Base-by-base conservation (phyloP, 2,113 vertebrate species). In the Dicrurus megarhynchus region DNA sequence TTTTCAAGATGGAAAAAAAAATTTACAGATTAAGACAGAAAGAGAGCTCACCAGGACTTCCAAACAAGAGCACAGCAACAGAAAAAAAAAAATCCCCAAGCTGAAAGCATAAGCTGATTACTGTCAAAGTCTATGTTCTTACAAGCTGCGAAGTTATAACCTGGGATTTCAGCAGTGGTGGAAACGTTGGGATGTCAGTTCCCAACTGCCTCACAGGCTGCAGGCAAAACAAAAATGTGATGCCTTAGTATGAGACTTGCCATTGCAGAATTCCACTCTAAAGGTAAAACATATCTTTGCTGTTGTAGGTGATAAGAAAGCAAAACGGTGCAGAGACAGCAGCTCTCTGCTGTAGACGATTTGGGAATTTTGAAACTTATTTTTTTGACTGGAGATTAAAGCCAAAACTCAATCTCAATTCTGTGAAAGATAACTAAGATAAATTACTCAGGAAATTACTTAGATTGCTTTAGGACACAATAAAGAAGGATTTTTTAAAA, bases 401-500 rank as follows among this genome's bases (percentile, higher is more conserved):
- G 9, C 1, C 15, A 68, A 86, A 64, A 20, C 0, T 35, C 35
- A 78, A 46, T 53, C 67, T 75, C 4, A 46, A 47, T 55, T 80
- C 16, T 33, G 1, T 56, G 21, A 56, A 73, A 71, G 13, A n/a
- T 9, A 69, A 39, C 16, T 3, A 23, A 39, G 23, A n/a, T 2
- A 75, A 67, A 44, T 50, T 55, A n/a, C 42, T 47, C 33, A 60
- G 4, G 14, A 57, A 92, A 90, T 63, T 30, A 60, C 16, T 64
- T 35, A 10, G 18, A 21, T 75, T 75, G 9, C 28, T 63, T 61
- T 71, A 70, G 39, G 37, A 41, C 5, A 42, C 4, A 44, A 35
- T 41, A 26, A 53, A 22, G 37, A 33, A 28, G 1, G 2, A 6
- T 9, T 35, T 10, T 27, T 24, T n/a, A 23, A 0, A 28, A 55